Percentiles rank a stretch among this genome's conserved stretches.
Conservation (phyloP, 2,888 invertebrate genomes). For the Eupithecia subumbrata region DNA sequence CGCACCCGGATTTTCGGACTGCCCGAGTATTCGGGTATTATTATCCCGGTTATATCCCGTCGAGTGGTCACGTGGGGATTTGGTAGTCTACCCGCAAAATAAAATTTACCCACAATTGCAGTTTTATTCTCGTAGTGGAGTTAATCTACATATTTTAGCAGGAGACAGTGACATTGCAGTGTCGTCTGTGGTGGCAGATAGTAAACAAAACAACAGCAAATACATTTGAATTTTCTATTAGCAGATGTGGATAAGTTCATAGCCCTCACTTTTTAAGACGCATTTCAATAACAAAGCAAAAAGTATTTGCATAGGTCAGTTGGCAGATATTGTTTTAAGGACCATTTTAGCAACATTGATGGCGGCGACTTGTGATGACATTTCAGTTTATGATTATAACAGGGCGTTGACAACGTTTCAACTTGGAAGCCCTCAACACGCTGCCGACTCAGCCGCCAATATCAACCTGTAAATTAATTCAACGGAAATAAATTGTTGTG, state of each 20-base stretch:
- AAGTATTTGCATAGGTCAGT: background rate
- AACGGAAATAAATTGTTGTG: background rate
- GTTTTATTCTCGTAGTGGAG: conserved; percentile 52
- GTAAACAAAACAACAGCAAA: conserved; percentile 4
- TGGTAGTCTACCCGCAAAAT: conserved; percentile 46
- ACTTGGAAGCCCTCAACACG: background rate
- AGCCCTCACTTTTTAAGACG: background rate
- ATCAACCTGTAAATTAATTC: background rate
- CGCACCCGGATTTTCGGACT: conserved; percentile 51
- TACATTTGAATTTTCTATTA: background rate
- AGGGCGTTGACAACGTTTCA: background rate
- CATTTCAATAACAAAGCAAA: background rate
- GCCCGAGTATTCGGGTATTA: conserved; percentile 43
- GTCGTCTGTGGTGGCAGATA: conserved; percentile 37
- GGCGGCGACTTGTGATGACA: too few relatives aligned
- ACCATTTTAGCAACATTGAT: background rate
- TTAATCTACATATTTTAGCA: conserved; percentile 60
- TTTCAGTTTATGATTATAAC: background rate
- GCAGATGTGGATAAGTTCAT: background rate
- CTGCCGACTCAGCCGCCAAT: background rate
- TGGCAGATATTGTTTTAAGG: background rate
- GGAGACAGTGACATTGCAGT: conserved; percentile 39
- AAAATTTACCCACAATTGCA: conserved; percentile 53
- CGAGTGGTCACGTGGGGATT: conserved; percentile 64
- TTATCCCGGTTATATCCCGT: conserved; percentile 54